phyloP scores from a whole-genome alignment of 2,888 invertebrate genomes.

The Drosophila rubida region DNA sequence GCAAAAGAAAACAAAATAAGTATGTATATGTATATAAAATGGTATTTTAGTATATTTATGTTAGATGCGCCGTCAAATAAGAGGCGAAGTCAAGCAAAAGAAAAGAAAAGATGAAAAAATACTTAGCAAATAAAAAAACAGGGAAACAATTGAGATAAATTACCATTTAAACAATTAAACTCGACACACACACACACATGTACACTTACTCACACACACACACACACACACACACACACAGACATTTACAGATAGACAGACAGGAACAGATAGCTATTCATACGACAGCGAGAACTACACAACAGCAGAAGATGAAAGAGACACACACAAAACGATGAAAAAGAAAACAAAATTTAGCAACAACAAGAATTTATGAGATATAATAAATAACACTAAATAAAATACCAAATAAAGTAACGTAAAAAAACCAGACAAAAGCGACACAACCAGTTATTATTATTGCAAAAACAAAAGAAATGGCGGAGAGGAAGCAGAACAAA shows the following conservation, averaged over 20 bases:
- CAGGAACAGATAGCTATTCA: slow-evolving; percentile 33
- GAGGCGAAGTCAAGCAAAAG: slow-evolving; percentile 49
- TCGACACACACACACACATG: slow-evolving; percentile 25
- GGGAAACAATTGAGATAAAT: slow-evolving; percentile 82
- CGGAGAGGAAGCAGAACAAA: slow-evolving; percentile 46
- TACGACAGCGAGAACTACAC: slow-evolving; percentile 37
- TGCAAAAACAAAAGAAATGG: slow-evolving; percentile 17
- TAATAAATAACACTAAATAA: slow-evolving; percentile 69
- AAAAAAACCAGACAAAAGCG: slow-evolving; percentile 40
- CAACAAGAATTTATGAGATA: slow-evolving; percentile 81
- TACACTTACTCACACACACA: slow-evolving; percentile 10
- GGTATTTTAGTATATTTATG: slow-evolving; percentile 78
- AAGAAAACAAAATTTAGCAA: slow-evolving; percentile 72
- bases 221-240: slow-evolving; percentile 29
- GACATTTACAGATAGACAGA: slow-evolving; percentile 27
- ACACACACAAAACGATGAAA: slow-evolving; percentile 23
- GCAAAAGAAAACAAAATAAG: slow-evolving; percentile 40
- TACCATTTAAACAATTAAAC: slow-evolving; percentile 75
- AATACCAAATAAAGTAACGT: slow-evolving; percentile 46
- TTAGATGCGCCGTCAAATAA: slow-evolving; percentile 66
- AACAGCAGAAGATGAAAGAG: slow-evolving; percentile 26
- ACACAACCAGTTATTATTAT: slow-evolving; percentile 51
- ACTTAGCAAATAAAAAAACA: slow-evolving; percentile 81
- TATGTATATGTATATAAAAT: slow-evolving; percentile 70
- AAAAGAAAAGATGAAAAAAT: slow-evolving; percentile 46